Base-by-base conservation (phyloP, 1,140 invertebrate species). In the Mycetomoellerius zeteki region DNA sequence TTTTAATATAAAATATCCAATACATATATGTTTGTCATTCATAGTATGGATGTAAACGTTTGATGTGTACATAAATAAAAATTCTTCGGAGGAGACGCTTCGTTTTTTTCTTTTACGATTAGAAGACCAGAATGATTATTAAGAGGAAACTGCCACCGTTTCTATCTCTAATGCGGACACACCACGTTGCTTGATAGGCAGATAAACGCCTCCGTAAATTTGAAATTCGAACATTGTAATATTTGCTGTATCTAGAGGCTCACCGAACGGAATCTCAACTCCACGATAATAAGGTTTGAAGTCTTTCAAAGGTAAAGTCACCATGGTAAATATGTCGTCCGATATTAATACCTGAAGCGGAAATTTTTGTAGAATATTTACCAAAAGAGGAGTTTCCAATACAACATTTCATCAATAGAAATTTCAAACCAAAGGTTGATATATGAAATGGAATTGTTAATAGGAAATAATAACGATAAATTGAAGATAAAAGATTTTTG, bases 151-250 rank as follows among this genome's bases (percentile, higher is more conserved):
- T 56, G 88, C 89, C 86, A 96, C 95, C 37, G 87, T 94, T 86
- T 97, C 96, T 33, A 97, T 96, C 94, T 97, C 97, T 84, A 97
- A 95, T 72, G 97, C 96, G 1, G 96, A 96, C 8, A 96, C 96
- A 0, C 97, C 97, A 88, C 93, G 96, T 92, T 97, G 97, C 92
- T 97, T 97, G 10, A 96, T 92, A 12, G 96, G 94, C 73, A 95
- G 94, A 92, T 97, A 97, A 64, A 97, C 97, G n/a, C 97, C 97
- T 37, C 97, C 97, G 88, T 96, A 97, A 91, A 97, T 95, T 95
- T 97, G 97, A 56, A 97, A 92, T 30, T 96, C 97, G 82, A 97
- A 95, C 91, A 96, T 96, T 1, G 97, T 97, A 33, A 97, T 96
- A 86, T 96, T 95, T 6, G 96, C 93, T 47, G 93, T 94, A 91